Percentiles rank a stretch among this genome's conserved stretches.
Evolutionary conservation across 2,113 vertebrate species (phyloP).

Genomic region (Pluvialis apricaria): DNA sequence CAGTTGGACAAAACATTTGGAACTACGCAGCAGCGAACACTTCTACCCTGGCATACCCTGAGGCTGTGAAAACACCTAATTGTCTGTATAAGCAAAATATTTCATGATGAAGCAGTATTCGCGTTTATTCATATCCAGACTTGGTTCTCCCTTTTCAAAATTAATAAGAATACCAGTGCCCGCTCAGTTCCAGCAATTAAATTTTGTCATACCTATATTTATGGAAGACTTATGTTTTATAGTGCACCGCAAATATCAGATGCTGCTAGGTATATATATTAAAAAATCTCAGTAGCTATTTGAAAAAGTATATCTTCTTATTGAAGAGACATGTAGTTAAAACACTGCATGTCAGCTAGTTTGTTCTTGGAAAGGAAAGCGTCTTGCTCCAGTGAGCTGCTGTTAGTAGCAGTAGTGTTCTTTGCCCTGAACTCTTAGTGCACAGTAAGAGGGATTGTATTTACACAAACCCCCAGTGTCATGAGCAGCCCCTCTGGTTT

Average conservation of each 20-base stretch:
- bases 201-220: not conserved
- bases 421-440: not conserved
- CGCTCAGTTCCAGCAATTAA: not conserved
- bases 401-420: not conserved
- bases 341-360: not conserved
- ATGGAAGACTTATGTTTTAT: not conserved
- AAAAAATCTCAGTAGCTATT: not conserved
- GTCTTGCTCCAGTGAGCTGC: not conserved
- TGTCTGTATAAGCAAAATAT: not conserved
- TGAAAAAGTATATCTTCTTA: not conserved
- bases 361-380: not conserved
- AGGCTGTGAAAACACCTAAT: not conserved
- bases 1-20: not conserved
- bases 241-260: not conserved
- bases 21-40: not conserved
- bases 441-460: not conserved
- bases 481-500: not conserved
- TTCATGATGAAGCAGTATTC: not conserved
- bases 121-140: not conserved
- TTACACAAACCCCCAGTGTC: not conserved
- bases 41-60: not conserved
- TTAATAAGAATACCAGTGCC: not conserved
- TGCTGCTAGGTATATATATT: not conserved
- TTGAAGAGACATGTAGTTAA: not conserved
- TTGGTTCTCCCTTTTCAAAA: not conserved